Conservation (phyloP, 1,140 invertebrate genomes). For the Drosophila tani region DNA sequence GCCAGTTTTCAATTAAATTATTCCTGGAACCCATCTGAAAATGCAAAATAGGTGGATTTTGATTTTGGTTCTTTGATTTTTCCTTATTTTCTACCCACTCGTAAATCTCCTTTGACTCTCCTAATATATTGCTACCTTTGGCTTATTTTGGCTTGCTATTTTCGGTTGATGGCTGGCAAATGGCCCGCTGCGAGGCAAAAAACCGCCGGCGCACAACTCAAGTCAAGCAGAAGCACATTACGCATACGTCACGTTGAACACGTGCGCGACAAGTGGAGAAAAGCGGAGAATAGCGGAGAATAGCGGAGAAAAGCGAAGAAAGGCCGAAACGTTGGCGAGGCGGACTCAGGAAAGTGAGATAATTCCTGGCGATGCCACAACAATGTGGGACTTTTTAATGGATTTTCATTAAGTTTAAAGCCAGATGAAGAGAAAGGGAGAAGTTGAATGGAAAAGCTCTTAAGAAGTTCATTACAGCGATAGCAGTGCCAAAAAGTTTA, state of each 20-base stretch:
- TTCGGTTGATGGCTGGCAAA: slow-evolving; percentile 39
- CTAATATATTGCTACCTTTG: slow-evolving; percentile 26
- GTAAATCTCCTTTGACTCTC: slow-evolving; percentile 3
- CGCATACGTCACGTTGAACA: slow-evolving; percentile 72
- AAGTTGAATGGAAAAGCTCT: slow-evolving; percentile 66
- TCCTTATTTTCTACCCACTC: not conserved
- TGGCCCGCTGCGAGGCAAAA: slow-evolving; percentile 33
- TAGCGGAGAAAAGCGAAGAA: not conserved
- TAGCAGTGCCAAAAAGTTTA: slow-evolving; percentile 80
- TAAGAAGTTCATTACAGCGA: slow-evolving; percentile 82
- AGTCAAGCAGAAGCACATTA: slow-evolving; percentile 73
- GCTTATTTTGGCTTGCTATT: slow-evolving; percentile 28
- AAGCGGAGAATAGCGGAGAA: not conserved
- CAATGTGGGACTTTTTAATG: slow-evolving; percentile 81
- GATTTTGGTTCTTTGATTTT: slow-evolving; percentile 4
- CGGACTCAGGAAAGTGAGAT: slow-evolving; percentile 33
- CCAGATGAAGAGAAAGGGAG: slow-evolving; percentile 19
- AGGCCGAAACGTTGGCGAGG: slow-evolving; percentile 1
- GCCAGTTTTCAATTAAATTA: slow-evolving; percentile 4
- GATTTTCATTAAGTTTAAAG: slow-evolving; percentile 76
- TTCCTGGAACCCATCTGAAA: not conserved
- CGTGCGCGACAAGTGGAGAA: slow-evolving; percentile 44
- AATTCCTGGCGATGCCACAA: slow-evolving; percentile 51
- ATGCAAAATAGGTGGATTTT: not conserved
- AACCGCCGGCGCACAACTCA: slow-evolving; percentile 32